Percentiles rank a stretch among this genome's conserved stretches.
Evolutionary conservation across 2,888 invertebrate species (phyloP).

Genomic region (Neocrepidodera transversa): DNA sequence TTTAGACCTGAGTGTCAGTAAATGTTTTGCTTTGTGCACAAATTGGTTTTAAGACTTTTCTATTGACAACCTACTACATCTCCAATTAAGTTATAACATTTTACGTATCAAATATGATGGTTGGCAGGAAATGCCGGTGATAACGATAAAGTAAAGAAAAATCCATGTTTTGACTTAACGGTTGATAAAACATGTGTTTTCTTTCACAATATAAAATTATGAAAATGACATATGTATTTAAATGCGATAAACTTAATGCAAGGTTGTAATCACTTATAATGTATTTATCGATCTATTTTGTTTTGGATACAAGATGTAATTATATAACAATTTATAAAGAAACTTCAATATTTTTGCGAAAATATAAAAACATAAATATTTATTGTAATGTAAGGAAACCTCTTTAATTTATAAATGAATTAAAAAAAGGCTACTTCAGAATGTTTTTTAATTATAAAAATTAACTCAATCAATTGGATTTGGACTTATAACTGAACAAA

Average conservation of each 20-base stretch:
- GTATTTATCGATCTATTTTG: conserved; percentile 16
- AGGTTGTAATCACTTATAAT: conserved; percentile 12
- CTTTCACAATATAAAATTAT: conserved; percentile 17
- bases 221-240: conserved; percentile 26
- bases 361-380: too few species aligned
- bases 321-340: conserved; percentile 27
- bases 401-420: too few species aligned
- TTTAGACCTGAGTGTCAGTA: conserved; percentile 29
- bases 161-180: conserved; percentile 24
- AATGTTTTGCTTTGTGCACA: conserved; percentile 31
- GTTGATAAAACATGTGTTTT: conserved; percentile 23
- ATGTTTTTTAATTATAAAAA: too few species aligned
- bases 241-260: conserved; percentile 19
- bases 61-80: neutral
- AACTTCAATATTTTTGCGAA: too few species aligned
- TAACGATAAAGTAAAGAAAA: conserved; percentile 25
- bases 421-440: too few species aligned
- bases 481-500: too few species aligned
- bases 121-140: conserved; percentile 24
- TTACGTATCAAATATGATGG: conserved; percentile 12
- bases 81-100: conserved; percentile 9
- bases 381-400: too few species aligned
- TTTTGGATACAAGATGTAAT: conserved; percentile 28
- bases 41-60: conserved; percentile 26
- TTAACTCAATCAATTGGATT: too few species aligned